Base-by-base conservation (phyloP, 2,113 vertebrate genomes). In the Caracal caracal region DNA sequence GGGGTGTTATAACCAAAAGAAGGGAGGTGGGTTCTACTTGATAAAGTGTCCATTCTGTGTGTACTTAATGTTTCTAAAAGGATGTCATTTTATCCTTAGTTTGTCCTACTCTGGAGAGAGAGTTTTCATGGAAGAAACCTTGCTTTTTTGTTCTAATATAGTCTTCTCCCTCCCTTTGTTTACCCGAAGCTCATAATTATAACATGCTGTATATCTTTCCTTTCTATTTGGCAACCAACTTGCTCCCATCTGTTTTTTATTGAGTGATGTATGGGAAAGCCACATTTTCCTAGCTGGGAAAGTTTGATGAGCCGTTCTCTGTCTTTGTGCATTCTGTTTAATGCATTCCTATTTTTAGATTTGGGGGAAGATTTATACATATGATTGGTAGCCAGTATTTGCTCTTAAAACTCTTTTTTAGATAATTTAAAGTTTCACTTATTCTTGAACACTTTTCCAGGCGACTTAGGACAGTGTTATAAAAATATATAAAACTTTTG, bases 191-290 rank as follows among this genome's bases (percentile, higher is more conserved):
- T 96, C 85, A 73, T 93, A 97, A 86, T 94, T 95, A 87, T 83
- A 70, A 95, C 96, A 79, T 90, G 95, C 0, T 89, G 28, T 73
- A 10, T 84, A 28, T 87, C 85, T 22, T 94, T 97, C 95, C 93
- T 90, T 56, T 96, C 96, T 9, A 11, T 33, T 33, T 98, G 88
- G 90, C 95, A 98, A 66, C 87, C 7, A 13, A 2, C 9, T 94
- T 97, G 7, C 53, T 93, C 87, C 63, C 96, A 97, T 97, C 79
- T 98, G 93, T 10, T 98, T 95, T 97, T 98, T 91, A 92, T 96
- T 92, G 96, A 92, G 6, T 89, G 30, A 98, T 97, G 68, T 66
- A 66, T 90, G 90, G 76, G 90, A 75, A 97, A 98, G 90, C 63
- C 93, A 65, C 94, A 56, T 97, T 94, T 96, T 98, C 94, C 80